A percentile compares a stretch with the other conserved stretches of the same genome.
phyloP scores from a whole-genome alignment of 2,888 invertebrate species.

The Isoperla grammatica region DNA sequence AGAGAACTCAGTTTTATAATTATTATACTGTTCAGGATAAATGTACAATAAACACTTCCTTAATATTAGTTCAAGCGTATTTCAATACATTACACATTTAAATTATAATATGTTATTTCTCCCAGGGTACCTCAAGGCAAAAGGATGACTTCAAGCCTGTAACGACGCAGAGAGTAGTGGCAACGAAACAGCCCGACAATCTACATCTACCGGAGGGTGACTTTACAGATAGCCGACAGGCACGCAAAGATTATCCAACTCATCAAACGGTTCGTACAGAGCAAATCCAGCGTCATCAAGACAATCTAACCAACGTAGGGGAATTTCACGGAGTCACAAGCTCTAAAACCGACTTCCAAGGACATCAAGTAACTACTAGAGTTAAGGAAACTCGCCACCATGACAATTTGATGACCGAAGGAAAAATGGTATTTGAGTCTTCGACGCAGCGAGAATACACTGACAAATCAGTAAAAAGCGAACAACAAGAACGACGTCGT shows the following conservation, averaged over 20 bases:
- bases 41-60: too few relatives aligned
- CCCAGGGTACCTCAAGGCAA: constrained; percentile 40
- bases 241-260: constrained; percentile 36
- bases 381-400: constrained; percentile 33
- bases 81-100: too few relatives aligned
- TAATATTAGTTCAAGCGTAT: too few relatives aligned
- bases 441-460: constrained; percentile 59
- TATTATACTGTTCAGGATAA: too few relatives aligned
- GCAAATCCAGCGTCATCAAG: constrained; percentile 34
- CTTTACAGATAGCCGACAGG: constrained; percentile 32
- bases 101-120: neutral
- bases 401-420: constrained; percentile 38
- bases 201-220: constrained; percentile 30
- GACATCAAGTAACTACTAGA: constrained; percentile 32
- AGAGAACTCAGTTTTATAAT: too few relatives aligned
- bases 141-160: constrained; percentile 40
- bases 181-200: constrained; percentile 31
- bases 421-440: constrained; percentile 58
- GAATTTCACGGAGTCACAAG: constrained; percentile 35
- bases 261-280: constrained; percentile 33
- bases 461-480: constrained; percentile 52
- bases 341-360: constrained; percentile 34
- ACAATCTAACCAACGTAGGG: constrained; percentile 33
- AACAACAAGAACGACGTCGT: constrained; percentile 54
- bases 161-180: constrained; percentile 25